phyloP scores from a whole-genome alignment of 2,888 invertebrate genomes.

The Idaea dimidiata region DNA sequence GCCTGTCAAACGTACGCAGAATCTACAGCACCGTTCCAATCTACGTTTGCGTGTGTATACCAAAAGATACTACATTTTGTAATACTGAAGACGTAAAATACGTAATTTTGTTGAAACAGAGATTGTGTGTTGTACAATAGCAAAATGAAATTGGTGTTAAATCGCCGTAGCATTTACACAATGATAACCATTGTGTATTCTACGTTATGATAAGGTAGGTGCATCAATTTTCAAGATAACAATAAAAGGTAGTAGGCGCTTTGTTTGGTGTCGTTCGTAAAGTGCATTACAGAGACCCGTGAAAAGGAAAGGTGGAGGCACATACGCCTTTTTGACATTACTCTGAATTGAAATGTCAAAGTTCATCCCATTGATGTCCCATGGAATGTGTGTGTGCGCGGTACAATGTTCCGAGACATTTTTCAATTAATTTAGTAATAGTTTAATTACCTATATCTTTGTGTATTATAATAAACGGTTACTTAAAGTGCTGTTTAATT shows the following conservation, averaged over 20 bases:
- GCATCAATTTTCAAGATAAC: background rate
- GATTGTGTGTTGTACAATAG: background rate
- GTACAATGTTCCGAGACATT: background rate
- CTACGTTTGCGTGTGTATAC: conserved; percentile 44
- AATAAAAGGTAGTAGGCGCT: conserved; percentile 7
- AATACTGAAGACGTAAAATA: too few species aligned
- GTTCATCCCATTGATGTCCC: conserved; percentile 57
- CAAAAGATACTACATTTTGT: conserved; percentile 22
- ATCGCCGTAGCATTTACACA: conserved; percentile 1
- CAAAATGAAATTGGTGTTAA: conserved; percentile 8
- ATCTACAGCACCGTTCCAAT: conserved; percentile 62
- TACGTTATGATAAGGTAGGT: background rate
- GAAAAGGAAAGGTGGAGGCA: conserved; percentile 49
- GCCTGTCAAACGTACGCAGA: conserved; percentile 46
- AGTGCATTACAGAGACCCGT: conserved; percentile 23
- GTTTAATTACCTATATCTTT: background rate
- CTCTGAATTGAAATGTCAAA: conserved; percentile 65
- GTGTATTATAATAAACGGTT: background rate
- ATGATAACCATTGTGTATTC: conserved; percentile 4
- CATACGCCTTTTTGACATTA: conserved; percentile 54
- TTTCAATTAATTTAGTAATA: background rate
- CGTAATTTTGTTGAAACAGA: background rate
- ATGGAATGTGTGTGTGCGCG: conserved; percentile 12
- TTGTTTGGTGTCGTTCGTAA: conserved; percentile 9
- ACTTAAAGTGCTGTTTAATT: background rate